Conservation (phyloP, 1,140 invertebrate species). For the Bombyx mandarina region DNA sequence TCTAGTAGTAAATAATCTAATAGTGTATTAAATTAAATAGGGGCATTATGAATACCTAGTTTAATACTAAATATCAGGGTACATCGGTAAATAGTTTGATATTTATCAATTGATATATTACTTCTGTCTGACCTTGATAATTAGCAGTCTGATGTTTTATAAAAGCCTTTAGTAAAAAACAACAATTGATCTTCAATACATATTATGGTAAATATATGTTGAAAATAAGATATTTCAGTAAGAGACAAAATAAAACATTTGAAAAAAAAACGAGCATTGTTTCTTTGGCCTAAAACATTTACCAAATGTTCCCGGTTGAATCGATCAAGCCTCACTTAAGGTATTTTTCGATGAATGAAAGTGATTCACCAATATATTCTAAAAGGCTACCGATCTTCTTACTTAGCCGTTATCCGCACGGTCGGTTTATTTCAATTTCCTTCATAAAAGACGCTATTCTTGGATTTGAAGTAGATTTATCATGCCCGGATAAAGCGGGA, state of each 20-base stretch:
- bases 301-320: not conserved
- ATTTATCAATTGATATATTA: too few relatives aligned
- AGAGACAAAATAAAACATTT: not conserved
- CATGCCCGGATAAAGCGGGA: conserved; percentile 69
- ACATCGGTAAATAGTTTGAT: too few relatives aligned
- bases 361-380: conserved; percentile 66
- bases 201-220: too few relatives aligned
- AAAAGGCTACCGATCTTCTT: conserved; percentile 66
- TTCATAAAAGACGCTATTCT: conserved; percentile 71
- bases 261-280: not conserved
- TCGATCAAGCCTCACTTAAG: conserved; percentile 2
- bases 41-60: too few relatives aligned
- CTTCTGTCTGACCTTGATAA: too few relatives aligned
- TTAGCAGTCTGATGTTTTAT: too few relatives aligned
- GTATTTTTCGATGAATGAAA: conserved; percentile 52
- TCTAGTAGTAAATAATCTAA: too few relatives aligned
- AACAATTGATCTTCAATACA: too few relatives aligned
- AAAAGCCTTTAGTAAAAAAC: too few relatives aligned
- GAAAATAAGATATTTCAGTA: not conserved
- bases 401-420: conserved; percentile 70
- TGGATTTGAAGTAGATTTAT: conserved; percentile 71
- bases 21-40: too few relatives aligned
- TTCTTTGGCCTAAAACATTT: not conserved
- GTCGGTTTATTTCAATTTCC: conserved; percentile 72
- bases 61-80: too few relatives aligned